Evolutionary conservation across 2,888 invertebrate species (phyloP).

Genomic region (Aquatica leii): DNA sequence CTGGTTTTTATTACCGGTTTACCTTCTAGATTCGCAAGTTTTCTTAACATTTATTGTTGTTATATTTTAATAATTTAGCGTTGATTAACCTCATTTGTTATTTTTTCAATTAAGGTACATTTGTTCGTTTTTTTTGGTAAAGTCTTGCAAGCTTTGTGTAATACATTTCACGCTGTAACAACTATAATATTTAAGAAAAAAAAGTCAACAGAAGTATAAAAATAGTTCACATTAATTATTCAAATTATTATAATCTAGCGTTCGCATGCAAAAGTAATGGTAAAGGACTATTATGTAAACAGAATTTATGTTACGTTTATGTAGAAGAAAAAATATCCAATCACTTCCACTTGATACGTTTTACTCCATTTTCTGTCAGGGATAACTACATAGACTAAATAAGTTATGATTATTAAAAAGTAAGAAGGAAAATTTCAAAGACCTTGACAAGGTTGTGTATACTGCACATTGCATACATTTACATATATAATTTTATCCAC

Average conservation of each 20-base stretch:
- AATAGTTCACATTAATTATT: too few relatives aligned
- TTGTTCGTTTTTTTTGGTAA: too few relatives aligned
- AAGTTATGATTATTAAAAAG: too few relatives aligned
- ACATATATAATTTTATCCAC: too few relatives aligned
- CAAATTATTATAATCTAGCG: not conserved
- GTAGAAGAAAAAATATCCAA: not conserved
- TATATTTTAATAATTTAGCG: too few relatives aligned
- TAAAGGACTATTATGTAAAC: conserved; percentile 1
- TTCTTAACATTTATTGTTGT: not conserved
- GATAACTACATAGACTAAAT: not conserved
- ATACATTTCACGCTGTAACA: too few relatives aligned
- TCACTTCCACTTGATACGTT: conserved; percentile 5
- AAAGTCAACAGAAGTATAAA: too few relatives aligned
- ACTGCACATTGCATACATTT: not conserved
- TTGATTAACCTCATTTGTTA: too few relatives aligned
- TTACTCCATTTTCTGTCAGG: conserved; percentile 7
- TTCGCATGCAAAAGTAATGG: not conserved
- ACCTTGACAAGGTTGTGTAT: conserved; percentile 6
- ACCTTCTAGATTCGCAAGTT: not conserved
- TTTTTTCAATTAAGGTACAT: too few relatives aligned
- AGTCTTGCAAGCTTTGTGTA: too few relatives aligned
- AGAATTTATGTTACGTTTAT: conserved; percentile 3
- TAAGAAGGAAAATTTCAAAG: not conserved
- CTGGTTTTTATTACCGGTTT: not conserved
- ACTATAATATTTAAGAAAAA: too few relatives aligned